A percentile compares a stretch with the other conserved stretches of the same genome.
phyloP scores from a whole-genome alignment of 92 coral and sea anemone genomes.

The Parazoanthus swiftii region DNA sequence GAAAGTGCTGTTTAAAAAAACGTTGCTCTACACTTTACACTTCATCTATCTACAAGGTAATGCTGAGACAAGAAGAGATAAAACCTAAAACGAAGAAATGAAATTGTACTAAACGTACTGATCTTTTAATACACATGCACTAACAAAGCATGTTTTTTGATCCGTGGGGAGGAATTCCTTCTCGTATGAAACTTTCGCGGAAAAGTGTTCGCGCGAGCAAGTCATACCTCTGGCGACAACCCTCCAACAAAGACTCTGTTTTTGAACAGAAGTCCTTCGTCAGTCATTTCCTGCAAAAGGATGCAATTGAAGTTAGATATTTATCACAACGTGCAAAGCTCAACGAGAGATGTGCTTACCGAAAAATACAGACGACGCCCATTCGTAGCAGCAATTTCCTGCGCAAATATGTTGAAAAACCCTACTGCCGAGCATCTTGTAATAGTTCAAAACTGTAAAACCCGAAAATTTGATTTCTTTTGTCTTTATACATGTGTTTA shows the following conservation, averaged over 20 bases:
- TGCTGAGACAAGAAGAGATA: not conserved
- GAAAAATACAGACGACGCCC: conserved; percentile 6
- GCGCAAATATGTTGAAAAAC: not conserved
- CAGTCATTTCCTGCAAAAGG: conserved; percentile 35
- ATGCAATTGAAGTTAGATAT: not conserved
- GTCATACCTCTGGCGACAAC: conserved; percentile 75
- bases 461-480: not conserved
- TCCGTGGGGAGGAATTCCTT: too few species aligned
- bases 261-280: conserved; percentile 32
- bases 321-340: not conserved
- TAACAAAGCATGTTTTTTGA: too few species aligned
- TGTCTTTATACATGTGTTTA: too few species aligned
- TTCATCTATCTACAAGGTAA: not conserved
- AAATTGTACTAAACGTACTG: too few species aligned
- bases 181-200: not conserved
- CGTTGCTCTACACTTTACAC: not conserved
- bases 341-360: not conserved
- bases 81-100: too few species aligned
- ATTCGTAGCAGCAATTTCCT: not conserved
- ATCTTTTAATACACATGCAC: too few species aligned
- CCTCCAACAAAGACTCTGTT: conserved; percentile 90
- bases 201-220: not conserved
- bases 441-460: not conserved
- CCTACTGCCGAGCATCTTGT: not conserved
- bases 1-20: not conserved